Conservation (phyloP, 1,140 invertebrate species). For the Bombus difficillimus region DNA sequence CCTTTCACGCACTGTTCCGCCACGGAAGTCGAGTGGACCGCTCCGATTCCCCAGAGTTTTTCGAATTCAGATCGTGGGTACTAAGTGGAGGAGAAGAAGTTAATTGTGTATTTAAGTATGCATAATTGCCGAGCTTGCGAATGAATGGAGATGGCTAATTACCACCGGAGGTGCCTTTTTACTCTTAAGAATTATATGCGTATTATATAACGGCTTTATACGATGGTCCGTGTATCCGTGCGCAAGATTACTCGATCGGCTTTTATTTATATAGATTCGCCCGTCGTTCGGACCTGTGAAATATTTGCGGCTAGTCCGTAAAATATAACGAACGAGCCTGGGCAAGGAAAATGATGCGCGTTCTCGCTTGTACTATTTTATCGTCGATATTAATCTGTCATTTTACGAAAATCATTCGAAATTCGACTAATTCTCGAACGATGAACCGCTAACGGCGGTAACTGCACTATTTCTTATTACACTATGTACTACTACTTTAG, state of each 20-base stretch:
- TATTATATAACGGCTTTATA: conserved; percentile 28
- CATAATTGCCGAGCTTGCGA: conserved; percentile 37
- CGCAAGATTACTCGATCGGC: background rate
- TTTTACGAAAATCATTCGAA: too few species aligned
- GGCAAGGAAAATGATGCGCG: background rate
- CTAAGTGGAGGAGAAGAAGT: conserved; percentile 44
- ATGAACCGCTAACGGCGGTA: too few species aligned
- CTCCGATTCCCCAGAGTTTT: conserved; percentile 47
- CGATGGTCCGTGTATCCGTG: background rate
- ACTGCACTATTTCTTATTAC: too few species aligned
- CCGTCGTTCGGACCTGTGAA: background rate
- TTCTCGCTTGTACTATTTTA: background rate
- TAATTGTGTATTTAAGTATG: conserved; percentile 56
- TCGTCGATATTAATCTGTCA: too few species aligned
- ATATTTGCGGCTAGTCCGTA: too few species aligned
- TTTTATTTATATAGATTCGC: conserved; percentile 19
- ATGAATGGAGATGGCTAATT: conserved; percentile 50
- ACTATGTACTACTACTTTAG: too few species aligned
- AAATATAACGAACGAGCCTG: background rate
- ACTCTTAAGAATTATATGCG: conserved; percentile 31
- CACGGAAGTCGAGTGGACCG: conserved; percentile 48
- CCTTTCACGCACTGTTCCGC: conserved; percentile 45
- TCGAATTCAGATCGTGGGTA: conserved; percentile 39
- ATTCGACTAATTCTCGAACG: too few species aligned
- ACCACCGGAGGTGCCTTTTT: conserved; percentile 25